These are phyloP conservation scores for Menura novaehollandiae DNA, from an alignment of 2,113 vertebrate genomes.

Conservation along the genomic window DNA sequence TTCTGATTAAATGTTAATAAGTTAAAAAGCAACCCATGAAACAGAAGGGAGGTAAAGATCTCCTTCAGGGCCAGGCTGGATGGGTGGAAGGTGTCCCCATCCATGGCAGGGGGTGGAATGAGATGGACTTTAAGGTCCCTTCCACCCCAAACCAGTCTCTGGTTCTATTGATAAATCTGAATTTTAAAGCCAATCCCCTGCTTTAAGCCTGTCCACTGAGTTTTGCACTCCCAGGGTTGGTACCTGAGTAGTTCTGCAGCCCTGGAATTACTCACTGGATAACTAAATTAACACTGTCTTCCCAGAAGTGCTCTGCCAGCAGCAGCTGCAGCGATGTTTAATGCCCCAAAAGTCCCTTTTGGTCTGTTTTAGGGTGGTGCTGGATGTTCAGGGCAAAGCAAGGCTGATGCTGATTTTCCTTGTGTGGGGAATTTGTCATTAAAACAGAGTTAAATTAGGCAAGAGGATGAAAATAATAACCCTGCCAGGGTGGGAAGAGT, in stretches of 20 bases:
- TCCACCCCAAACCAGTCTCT: not conserved
- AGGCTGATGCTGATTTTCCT: not conserved
- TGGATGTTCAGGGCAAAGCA: no score
- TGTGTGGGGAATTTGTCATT: accelerated
- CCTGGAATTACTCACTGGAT: not conserved
- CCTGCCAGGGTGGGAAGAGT: not conserved
- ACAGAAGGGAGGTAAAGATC: not conserved
- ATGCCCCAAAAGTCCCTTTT: not conserved
- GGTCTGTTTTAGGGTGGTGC: not conserved
- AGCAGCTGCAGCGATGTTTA: not conserved
- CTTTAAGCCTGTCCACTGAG: not conserved
- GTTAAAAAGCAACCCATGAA: not conserved
- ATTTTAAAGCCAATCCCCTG: not conserved
- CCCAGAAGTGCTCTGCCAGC: not conserved
- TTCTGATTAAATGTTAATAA: not conserved
- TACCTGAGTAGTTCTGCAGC: not conserved
- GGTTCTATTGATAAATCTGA: not conserved
- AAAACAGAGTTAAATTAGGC: not conserved
- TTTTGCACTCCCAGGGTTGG: not conserved
- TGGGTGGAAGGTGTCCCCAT: no score
- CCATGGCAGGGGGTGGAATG: no score
- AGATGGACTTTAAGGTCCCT: not conserved
- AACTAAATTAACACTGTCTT: not conserved
- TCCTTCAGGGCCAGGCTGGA: not conserved
- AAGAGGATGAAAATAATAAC: not conserved